A percentile compares a stretch with the other conserved stretches of the same genome.
Evolutionary conservation across 2,888 invertebrate genomes (phyloP).

Genomic region (Oligia fasciuncula): DNA sequence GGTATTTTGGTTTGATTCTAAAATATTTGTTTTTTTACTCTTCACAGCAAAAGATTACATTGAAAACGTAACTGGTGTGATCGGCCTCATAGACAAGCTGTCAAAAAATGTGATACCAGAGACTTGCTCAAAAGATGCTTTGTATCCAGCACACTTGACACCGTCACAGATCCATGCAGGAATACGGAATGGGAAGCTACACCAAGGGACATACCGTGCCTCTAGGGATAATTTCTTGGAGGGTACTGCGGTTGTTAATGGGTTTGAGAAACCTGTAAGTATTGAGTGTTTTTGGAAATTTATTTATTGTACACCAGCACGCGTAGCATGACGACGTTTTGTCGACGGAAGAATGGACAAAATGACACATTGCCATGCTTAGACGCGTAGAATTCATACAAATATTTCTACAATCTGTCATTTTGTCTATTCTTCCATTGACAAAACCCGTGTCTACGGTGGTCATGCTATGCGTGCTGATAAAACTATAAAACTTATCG

Average conservation of each 20-base stretch:
- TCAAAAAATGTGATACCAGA: constrained; percentile 92
- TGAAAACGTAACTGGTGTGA: constrained; percentile 91
- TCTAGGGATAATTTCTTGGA: constrained; percentile 98
- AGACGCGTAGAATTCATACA: no score
- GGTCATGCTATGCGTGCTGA: no score
- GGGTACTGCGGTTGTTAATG: constrained; percentile 95
- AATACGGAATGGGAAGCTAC: constrained; percentile 93
- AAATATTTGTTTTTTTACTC: background rate
- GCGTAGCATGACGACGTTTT: no score
- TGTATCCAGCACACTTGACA: constrained; percentile 96
- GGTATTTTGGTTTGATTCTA: background rate
- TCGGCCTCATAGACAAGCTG: constrained; percentile 95
- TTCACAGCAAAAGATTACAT: constrained; percentile 94
- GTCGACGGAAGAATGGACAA: no score
- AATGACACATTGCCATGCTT: no score
- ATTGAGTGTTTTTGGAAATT: background rate
- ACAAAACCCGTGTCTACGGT: no score
- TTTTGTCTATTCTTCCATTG: no score
- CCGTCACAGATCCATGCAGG: constrained; percentile 94
- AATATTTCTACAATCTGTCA: no score
- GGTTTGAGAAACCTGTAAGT: constrained; percentile 94
- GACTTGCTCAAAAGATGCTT: constrained; percentile 90
- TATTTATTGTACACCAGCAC: no score
- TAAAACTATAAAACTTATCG: no score
- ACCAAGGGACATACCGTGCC: constrained; percentile 95